A percentile compares a stretch with the other conserved stretches of the same genome.
Evolutionary conservation across 2,888 invertebrate species (phyloP).

Genomic region (Nomada hirtipes): DNA sequence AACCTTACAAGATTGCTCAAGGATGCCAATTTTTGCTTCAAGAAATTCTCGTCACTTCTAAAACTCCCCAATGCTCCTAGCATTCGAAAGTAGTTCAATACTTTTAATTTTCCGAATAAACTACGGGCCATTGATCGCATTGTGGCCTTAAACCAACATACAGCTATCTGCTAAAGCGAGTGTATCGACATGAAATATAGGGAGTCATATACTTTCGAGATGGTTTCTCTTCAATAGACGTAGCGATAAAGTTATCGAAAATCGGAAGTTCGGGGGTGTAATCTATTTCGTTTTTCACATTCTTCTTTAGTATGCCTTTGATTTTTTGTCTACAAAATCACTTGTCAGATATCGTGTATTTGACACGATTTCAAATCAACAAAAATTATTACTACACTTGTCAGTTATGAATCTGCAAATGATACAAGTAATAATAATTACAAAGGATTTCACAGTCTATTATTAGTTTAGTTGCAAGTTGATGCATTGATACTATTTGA

Average conservation of each 20-base stretch:
- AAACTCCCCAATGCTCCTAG: neutral
- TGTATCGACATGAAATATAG: conserved; percentile 9
- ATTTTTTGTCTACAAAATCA: neutral
- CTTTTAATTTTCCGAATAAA: conserved; percentile 27
- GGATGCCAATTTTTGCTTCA: neutral
- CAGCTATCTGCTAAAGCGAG: conserved; percentile 9
- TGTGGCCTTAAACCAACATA: neutral
- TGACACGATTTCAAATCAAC: neutral
- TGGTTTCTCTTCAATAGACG: conserved; percentile 63
- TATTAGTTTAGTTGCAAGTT: too few species aligned
- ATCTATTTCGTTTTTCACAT: conserved; percentile 29
- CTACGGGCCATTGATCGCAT: neutral
- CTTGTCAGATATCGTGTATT: neutral
- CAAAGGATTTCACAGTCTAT: too few species aligned
- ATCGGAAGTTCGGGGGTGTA: conserved; percentile 60
- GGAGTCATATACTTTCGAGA: conserved; percentile 11
- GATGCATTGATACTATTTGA: too few species aligned
- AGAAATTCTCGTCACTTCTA: neutral
- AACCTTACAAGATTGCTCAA: neutral
- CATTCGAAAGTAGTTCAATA: conserved; percentile 9
- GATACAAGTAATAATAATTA: too few species aligned
- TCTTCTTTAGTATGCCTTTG: neutral
- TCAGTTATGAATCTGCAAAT: too few species aligned
- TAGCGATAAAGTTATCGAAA: conserved; percentile 68
- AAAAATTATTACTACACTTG: too few species aligned